Base-by-base conservation (phyloP, 2,888 invertebrate species). In the Fragum whitleyi region DNA sequence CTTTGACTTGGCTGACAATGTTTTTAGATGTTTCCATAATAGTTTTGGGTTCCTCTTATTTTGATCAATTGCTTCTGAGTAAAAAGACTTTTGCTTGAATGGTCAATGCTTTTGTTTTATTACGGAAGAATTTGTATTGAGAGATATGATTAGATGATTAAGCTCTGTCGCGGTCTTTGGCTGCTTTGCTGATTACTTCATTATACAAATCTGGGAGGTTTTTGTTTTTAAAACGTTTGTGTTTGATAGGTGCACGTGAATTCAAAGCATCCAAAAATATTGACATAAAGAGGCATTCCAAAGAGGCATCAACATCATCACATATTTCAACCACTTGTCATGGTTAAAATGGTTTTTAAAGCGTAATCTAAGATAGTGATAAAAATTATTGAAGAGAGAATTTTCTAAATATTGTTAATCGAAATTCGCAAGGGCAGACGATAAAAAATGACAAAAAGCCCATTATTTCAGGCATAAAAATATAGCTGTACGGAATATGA, bases 281-380 rank as follows among this genome's bases (percentile, higher is more conserved):
- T 61, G 69, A 7, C 6, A 51, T 26, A 51, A 70, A 76, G 39
- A 6, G 6, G 14, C 23, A 69, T 16, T 76, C 61, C 19, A 76
- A 23, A 21, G 76, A 69, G 61, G 61, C 76, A 69, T 70, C 61
- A 29, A 59, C 61, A 32, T 76, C 39, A 62, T 51, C 69, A 61
- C 2, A 75, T 0, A 51, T 70, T n/a, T 70, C 62, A 5, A 76
- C 36, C 6, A 53, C 32, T 26, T 32, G 51, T 70, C 76, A 70
- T 21, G 61, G 69, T 28, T 70, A 69, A 26, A n/a, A n/a, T n/a
- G n/a, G n/a, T n/a, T n/a, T n/a, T n/a, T n/a, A n/a, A n/a, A n/a
- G n/a, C n/a, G n/a, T n/a, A n/a, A n/a, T n/a, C n/a, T n/a, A n/a
- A n/a, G n/a, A n/a, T n/a, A n/a, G n/a, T n/a, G n/a, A n/a, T n/a